These are phyloP conservation scores for Hyles euphorbiae DNA, from an alignment of 1,140 invertebrate species.

Conservation along the genomic window DNA sequence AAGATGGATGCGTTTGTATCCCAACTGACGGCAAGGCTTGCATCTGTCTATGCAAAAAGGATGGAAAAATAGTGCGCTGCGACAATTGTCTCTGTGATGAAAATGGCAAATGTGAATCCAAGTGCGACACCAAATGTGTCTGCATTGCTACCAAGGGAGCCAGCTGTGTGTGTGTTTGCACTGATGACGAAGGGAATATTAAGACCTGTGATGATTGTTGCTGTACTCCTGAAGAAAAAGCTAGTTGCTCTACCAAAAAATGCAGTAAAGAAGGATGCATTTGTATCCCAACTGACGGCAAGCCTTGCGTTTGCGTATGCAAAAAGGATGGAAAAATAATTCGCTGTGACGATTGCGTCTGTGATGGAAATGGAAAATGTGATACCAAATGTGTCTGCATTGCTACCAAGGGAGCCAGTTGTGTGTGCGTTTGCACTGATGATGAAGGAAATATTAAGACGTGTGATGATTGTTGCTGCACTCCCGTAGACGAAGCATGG, in stretches of 20 bases:
- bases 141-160: constrained; percentile 13
- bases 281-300: constrained; percentile 25
- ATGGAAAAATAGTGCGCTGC: constrained; percentile 15
- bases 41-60: constrained; percentile 28
- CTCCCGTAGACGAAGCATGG: neutral
- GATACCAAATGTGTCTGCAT: constrained; percentile 17
- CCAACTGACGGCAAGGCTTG: constrained; percentile 17
- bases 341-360: constrained; percentile 17
- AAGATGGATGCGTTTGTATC: constrained; percentile 25
- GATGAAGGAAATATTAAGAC: constrained; percentile 9
- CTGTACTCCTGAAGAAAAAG: constrained; percentile 4
- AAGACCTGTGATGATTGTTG: constrained; percentile 16
- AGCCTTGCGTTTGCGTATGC: constrained; percentile 31
- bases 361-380: constrained; percentile 12
- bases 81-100: constrained; percentile 19
- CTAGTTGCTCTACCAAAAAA: neutral
- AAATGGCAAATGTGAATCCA: constrained; percentile 15
- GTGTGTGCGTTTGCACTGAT: constrained; percentile 20
- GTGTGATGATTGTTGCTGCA: constrained; percentile 22
- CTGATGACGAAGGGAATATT: constrained; percentile 14
- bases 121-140: constrained; percentile 17
- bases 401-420: constrained; percentile 7
- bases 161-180: constrained; percentile 20
- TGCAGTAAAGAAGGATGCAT: constrained; percentile 23
- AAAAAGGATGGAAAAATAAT: constrained; percentile 12